Conservation (phyloP, 2,113 vertebrate genomes). For the Pardalotus punctatus region DNA sequence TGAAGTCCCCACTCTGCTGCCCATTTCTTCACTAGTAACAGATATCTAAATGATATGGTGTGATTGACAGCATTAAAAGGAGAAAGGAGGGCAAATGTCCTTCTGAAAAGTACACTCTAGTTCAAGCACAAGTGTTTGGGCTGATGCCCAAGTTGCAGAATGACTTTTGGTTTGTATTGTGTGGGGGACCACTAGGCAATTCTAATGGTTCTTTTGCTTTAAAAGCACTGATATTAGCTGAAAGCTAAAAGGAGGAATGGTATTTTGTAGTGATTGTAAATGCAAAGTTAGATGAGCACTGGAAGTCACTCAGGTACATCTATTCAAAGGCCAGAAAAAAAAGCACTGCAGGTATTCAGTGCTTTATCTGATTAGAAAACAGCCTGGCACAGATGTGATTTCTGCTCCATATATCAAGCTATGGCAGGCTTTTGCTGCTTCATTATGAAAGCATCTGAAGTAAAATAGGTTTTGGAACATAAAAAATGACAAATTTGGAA, state of each 20-base stretch:
- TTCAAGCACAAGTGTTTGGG: background rate
- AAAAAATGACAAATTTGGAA: conserved; percentile 73
- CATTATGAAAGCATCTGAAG: conserved; percentile 67
- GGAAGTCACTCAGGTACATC: conserved; percentile 24
- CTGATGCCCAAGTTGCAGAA: background rate
- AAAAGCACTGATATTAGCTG: background rate
- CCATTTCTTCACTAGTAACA: background rate
- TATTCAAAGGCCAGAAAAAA: conserved; percentile 15
- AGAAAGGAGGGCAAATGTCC: background rate
- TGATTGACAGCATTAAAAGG: background rate
- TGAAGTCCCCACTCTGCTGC: background rate
- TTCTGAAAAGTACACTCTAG: background rate
- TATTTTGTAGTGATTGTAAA: conserved; percentile 1
- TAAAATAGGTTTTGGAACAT: conserved; percentile 71
- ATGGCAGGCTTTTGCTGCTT: conserved; percentile 62
- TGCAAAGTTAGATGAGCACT: background rate
- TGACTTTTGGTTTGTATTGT: background rate
- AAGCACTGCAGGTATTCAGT: conserved; percentile 15
- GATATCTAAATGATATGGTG: background rate
- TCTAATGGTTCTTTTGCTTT: background rate
- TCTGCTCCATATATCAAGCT: conserved; percentile 52
- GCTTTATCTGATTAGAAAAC: conserved; percentile 59
- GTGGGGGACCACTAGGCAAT: background rate
- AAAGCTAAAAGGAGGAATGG: conserved; percentile 2
- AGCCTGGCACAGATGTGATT: conserved; percentile 60